Percentiles rank a stretch among this genome's conserved stretches.
These are phyloP conservation scores for Drosophila guanche DNA, from an alignment of 1,140 invertebrate species.

Conservation along the genomic window DNA sequence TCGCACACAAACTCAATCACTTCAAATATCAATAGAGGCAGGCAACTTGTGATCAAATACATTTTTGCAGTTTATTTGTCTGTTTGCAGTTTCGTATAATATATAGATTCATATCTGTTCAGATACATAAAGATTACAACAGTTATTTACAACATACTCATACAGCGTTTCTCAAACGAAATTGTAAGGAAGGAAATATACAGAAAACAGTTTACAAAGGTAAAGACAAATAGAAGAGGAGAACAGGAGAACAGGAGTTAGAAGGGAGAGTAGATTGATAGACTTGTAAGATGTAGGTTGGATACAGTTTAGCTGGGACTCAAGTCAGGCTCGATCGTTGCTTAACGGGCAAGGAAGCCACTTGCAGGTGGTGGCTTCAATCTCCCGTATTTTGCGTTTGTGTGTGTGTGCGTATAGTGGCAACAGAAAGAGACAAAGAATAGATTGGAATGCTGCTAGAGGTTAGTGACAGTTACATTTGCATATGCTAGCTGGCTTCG, in stretches of 20 bases:
- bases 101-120: slow-evolving; percentile 55
- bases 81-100: slow-evolving; percentile 79
- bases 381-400: slow-evolving; percentile 53
- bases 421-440: slow-evolving; percentile 7
- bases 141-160: slow-evolving; percentile 78
- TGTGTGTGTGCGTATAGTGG: slow-evolving; percentile 19
- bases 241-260: slow-evolving; percentile 7
- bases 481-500: slow-evolving; percentile 54
- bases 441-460: slow-evolving; percentile 22
- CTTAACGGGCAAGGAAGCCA: slow-evolving; percentile 54
- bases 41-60: slow-evolving; percentile 65
- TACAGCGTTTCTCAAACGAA: slow-evolving; percentile 63
- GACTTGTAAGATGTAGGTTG: not conserved
- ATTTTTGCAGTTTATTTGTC: slow-evolving; percentile 81
- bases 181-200: slow-evolving; percentile 12
- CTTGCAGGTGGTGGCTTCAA: slow-evolving; percentile 31
- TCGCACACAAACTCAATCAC: not conserved
- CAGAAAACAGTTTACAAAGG: slow-evolving; percentile 2
- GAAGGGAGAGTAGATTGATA: too few species aligned
- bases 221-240: slow-evolving; percentile 3
- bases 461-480: slow-evolving; percentile 19
- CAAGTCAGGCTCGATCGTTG: slow-evolving; percentile 5
- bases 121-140: slow-evolving; percentile 71
- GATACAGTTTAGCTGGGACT: slow-evolving; percentile 16
- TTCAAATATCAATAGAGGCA: not conserved